Evolutionary conservation across 2,888 invertebrate genomes (phyloP).

Genomic region (Folsomia candida): DNA sequence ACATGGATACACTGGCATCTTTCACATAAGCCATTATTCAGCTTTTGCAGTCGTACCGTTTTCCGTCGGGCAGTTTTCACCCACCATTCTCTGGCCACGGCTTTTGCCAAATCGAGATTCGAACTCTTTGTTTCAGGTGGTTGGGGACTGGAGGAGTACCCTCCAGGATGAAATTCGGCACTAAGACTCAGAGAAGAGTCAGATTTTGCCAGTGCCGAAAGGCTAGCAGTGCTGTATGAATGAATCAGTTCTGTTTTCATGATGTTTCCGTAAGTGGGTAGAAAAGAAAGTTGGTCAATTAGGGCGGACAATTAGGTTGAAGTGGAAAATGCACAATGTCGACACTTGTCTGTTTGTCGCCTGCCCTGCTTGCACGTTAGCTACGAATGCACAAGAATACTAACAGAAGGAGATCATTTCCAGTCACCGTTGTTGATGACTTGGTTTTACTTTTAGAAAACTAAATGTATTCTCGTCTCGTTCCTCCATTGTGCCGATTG

Average conservation of each 20-base stretch:
- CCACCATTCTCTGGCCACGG: slow-evolving; percentile 32
- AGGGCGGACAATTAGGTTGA: too few species aligned
- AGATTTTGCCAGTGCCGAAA: slow-evolving; percentile 42
- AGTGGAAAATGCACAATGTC: too few species aligned
- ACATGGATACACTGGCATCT: neutral
- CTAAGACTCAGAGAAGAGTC: slow-evolving; percentile 41
- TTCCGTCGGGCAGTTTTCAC: slow-evolving; percentile 40
- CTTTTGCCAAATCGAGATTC: slow-evolving; percentile 28
- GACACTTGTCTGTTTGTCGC: too few species aligned
- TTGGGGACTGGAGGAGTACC: slow-evolving; percentile 11
- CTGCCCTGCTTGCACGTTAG: too few species aligned
- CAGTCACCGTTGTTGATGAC: too few species aligned
- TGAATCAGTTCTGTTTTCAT: slow-evolving; percentile 50
- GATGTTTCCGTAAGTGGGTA: too few species aligned
- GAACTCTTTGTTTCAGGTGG: slow-evolving; percentile 16
- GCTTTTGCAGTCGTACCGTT: slow-evolving; percentile 43
- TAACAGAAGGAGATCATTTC: too few species aligned
- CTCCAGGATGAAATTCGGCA: slow-evolving; percentile 28
- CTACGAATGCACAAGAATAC: too few species aligned
- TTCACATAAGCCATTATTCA: neutral
- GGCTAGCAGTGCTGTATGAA: slow-evolving; percentile 47
- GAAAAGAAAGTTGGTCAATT: too few species aligned
- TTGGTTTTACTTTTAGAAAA: too few species aligned
- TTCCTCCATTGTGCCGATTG: too few species aligned
- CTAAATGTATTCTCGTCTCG: too few species aligned